Percentiles rank a stretch among this genome's conserved stretches.
These are phyloP conservation scores for Mercenaria mercenaria DNA, from an alignment of 1,140 invertebrate species.

Conservation along the genomic window DNA sequence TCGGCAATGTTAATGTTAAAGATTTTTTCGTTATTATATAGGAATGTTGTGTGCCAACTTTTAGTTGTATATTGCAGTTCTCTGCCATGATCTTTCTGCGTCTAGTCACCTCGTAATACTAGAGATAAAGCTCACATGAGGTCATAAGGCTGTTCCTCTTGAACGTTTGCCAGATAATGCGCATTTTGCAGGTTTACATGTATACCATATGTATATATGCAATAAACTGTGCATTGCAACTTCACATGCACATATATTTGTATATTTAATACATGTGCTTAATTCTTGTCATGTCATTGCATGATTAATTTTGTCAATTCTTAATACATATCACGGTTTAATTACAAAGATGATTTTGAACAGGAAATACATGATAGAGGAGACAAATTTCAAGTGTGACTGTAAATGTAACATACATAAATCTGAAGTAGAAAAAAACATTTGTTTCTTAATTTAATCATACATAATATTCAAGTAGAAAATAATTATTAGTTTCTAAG, in stretches of 20 bases:
- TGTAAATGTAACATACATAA: no score
- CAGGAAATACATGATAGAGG: not conserved
- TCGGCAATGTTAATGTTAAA: no score
- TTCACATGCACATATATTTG: not conserved
- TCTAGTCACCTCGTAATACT: slow-evolving; percentile 32
- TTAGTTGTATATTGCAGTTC: not conserved
- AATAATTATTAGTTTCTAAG: no score
- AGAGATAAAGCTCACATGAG: slow-evolving; percentile 44
- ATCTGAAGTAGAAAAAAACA: no score
- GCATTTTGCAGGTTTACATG: slow-evolving; percentile 6
- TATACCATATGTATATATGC: slow-evolving; percentile 13
- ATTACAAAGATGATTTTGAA: not conserved
- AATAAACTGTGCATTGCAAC: not conserved
- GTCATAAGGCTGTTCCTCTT: slow-evolving; percentile 31
- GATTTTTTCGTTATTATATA: not conserved
- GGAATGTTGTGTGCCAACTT: not conserved
- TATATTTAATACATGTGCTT: not conserved
- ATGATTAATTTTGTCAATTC: not conserved
- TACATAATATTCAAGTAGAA: no score
- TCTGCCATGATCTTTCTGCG: slow-evolving; percentile 4
- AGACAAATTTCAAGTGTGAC: no score
- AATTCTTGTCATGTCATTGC: not conserved
- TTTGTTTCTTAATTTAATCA: no score
- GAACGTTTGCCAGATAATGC: not conserved
- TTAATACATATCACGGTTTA: slow-evolving; percentile 3